Conservation (phyloP, 2,797 vertebrate species). For the Pempheris klunzingeri region DNA sequence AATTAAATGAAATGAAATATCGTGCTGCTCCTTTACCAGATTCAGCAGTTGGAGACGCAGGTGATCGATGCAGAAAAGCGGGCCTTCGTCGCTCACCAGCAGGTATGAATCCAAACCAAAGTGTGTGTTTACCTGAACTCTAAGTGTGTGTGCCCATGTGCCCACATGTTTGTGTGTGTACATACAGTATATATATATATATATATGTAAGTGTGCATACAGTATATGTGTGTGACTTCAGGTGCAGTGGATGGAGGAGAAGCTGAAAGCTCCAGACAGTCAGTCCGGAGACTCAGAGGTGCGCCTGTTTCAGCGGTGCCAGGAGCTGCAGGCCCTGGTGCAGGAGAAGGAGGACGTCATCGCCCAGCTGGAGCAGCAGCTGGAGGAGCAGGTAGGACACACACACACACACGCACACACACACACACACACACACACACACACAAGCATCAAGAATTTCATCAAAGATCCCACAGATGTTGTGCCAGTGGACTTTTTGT, state of each 20-base stretch:
- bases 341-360: constrained; percentile 94
- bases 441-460: no score
- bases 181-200: no score
- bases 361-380: constrained; percentile 90
- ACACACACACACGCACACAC: no score
- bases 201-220: background rate
- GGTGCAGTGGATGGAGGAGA: constrained; percentile 98
- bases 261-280: constrained; percentile 91
- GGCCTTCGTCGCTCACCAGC: constrained; percentile 93
- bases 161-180: background rate
- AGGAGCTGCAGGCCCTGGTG: constrained; percentile 90
- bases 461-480: constrained; percentile 20
- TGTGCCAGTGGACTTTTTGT: background rate
- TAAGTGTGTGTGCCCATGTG: background rate
- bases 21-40: constrained; percentile 81
- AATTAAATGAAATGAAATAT: background rate
- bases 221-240: constrained; percentile 60
- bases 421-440: no score
- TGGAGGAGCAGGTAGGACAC: constrained; percentile 93
- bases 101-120: constrained; percentile 81
- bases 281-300: constrained; percentile 92
- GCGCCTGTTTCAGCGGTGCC: constrained; percentile 91
- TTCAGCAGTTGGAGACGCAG: constrained; percentile 96
- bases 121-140: background rate
- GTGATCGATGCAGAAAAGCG: constrained; percentile 93